Evolutionary conservation across 2,113 vertebrate species (phyloP).

Genomic region (Apaloderma vittatum): DNA sequence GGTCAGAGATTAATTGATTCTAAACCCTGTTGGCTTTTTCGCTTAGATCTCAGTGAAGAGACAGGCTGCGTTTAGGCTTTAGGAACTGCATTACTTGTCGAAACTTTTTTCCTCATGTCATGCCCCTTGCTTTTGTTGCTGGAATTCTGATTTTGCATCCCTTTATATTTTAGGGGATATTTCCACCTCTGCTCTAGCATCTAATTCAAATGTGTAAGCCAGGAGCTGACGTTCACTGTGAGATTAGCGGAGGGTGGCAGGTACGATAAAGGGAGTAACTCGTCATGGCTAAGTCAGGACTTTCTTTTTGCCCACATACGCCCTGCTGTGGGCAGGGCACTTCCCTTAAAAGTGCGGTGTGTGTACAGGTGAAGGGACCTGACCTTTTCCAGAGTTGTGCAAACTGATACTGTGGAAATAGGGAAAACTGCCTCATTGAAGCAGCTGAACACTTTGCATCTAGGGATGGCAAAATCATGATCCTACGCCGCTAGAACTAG

Average conservation of each 20-base stretch:
- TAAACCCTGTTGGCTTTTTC: neutral
- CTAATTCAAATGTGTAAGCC: neutral
- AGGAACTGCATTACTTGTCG: neutral
- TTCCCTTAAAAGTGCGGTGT: rapidly evolving
- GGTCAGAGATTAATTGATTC: neutral
- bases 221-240: neutral
- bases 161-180: neutral
- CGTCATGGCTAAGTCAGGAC: neutral
- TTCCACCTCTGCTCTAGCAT: neutral
- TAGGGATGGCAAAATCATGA: neutral
- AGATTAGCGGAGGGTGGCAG: neutral
- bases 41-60: neutral
- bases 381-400: neutral
- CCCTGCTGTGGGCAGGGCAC: neutral
- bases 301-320: neutral
- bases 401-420: neutral
- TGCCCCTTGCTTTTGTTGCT: neutral
- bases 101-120: neutral
- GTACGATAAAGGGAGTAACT: neutral
- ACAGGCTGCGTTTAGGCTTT: neutral
- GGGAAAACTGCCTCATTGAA: neutral
- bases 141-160: neutral
- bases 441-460: neutral
- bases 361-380: neutral
- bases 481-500: neutral